Evolutionary conservation across 2,888 invertebrate species (phyloP), one percentile per base, ranked within the genome.

Genomic region (Amaurobius ferox): DNA sequence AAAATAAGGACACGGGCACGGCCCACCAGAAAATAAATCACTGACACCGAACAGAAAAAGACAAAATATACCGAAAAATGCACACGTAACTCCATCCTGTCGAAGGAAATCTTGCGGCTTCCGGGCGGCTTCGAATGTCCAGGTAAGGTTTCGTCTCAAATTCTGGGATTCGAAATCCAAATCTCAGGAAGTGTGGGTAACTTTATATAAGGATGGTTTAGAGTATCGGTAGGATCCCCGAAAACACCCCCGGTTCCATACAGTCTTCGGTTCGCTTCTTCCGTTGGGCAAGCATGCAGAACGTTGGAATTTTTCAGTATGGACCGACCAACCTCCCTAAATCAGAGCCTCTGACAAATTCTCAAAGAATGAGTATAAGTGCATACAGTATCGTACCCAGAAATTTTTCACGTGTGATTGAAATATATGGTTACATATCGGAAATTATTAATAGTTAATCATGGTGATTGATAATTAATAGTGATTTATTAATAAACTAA

Each of bases 131-230:
- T 83, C 83, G 64, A 35, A 62, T 83, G 70, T 76, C 83, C 77
- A 64, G 77, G 81, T 81, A 81, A 35, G 61, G 81, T 81, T 81
- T 70, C 76, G 70, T 66, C 71, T 68, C 74, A 48, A 35, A 30
- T 79, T 72, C 32, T 19, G 28, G 23, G 73, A 16, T 35, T 16
- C 61, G 78, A 61, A 83, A 77, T 70, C 64, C 70, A 71, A 72
- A 48, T 71, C 77, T 83, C 83, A 83, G 77, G 83, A 83, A 77
- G 83, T 77, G 83, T 77, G 83, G 40, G 83, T 77, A 83, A 83
- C 44, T 72, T 71, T 77, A 83, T 71, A 71, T 71, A 71, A 77
- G 55, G 55, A 23, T 11, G 55, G 55, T 55, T 55, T 55, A 55
- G 23, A 55, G 23, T 55, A 23, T 55, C 55, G 19, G 19, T 23